Conservation (phyloP, 2,888 invertebrate species). For the Dryobotodes eremita region DNA sequence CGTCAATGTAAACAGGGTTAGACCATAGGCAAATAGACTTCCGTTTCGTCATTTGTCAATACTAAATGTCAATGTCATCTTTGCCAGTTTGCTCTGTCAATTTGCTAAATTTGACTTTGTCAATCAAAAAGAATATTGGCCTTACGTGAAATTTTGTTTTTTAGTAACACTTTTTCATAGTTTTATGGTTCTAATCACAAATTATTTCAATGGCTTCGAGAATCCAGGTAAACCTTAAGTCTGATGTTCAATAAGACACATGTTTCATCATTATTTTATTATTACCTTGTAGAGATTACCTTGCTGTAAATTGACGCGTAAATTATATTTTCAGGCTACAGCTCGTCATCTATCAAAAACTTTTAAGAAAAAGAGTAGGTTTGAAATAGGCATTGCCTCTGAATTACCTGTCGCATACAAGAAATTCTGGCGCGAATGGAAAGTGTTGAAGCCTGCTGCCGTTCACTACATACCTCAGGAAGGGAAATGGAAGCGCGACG, state of each 20-base stretch:
- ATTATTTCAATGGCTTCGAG: slow-evolving; percentile 85
- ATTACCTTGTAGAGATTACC: slow-evolving; percentile 72
- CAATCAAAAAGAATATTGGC: slow-evolving; percentile 22
- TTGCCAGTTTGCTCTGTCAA: slow-evolving; percentile 32
- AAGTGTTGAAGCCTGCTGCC: slow-evolving; percentile 91
- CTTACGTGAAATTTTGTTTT: slow-evolving; percentile 56
- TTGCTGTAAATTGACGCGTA: slow-evolving; percentile 65
- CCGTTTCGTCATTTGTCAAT: slow-evolving; percentile 17
- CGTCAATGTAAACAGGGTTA: background rate
- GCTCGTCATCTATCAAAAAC: slow-evolving; percentile 88
- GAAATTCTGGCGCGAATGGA: slow-evolving; percentile 97
- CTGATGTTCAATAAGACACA: slow-evolving; percentile 11
- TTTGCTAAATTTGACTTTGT: slow-evolving; percentile 32
- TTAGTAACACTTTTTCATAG: slow-evolving; percentile 44
- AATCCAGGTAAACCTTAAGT: slow-evolving; percentile 76
- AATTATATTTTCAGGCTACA: slow-evolving; percentile 81
- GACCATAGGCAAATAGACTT: slow-evolving; percentile 2
- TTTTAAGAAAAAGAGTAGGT: slow-evolving; percentile 88
- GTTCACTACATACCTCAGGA: slow-evolving; percentile 94
- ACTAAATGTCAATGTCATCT: slow-evolving; percentile 40
- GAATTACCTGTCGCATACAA: slow-evolving; percentile 95
- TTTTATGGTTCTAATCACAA: slow-evolving; percentile 70
- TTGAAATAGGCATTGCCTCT: slow-evolving; percentile 93
- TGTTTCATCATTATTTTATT: slow-evolving; percentile 71
- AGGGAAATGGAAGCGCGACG: slow-evolving; percentile 94